A percentile compares a stretch with the other conserved stretches of the same genome.
These are phyloP conservation scores for Subanguina moxae DNA, from an alignment of 1,140 invertebrate species.

Conservation along the genomic window DNA sequence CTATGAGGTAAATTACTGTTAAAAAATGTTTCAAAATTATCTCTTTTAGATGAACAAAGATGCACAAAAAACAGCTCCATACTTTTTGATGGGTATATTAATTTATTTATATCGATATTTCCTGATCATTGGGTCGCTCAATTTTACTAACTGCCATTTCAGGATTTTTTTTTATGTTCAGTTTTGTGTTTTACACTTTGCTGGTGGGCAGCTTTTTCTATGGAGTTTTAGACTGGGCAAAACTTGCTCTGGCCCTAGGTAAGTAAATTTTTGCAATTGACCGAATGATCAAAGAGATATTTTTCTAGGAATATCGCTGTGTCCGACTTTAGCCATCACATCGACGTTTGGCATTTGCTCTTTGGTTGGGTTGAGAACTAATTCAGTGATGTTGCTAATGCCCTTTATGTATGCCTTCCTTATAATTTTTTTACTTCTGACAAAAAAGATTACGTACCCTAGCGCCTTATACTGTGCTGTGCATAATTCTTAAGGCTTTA, in stretches of 20 bases:
- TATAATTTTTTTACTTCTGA: background rate
- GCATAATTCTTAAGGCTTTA: too few species aligned
- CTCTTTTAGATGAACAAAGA: slow-evolving; percentile 50
- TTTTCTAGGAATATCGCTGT: slow-evolving; percentile 26
- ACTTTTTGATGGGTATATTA: slow-evolving; percentile 45
- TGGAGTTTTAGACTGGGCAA: slow-evolving; percentile 38
- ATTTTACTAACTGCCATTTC: background rate
- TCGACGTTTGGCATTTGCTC: slow-evolving; percentile 53
- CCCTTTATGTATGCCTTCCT: slow-evolving; percentile 39
- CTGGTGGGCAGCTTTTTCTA: slow-evolving; percentile 41
- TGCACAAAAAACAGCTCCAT: slow-evolving; percentile 48
- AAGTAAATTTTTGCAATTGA: background rate
- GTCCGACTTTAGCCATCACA: slow-evolving; percentile 47
- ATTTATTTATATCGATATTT: background rate
- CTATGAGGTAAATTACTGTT: slow-evolving; percentile 26
- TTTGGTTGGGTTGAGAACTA: slow-evolving; percentile 41
- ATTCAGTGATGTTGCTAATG: slow-evolving; percentile 56
- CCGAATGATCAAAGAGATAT: background rate
- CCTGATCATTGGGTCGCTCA: background rate
- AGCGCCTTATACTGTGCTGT: too few species aligned
- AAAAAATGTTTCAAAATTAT: too few species aligned
- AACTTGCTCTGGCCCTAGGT: slow-evolving; percentile 37
- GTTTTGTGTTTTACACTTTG: slow-evolving; percentile 37
- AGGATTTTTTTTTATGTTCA: slow-evolving; percentile 49
- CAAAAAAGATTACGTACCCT: too few species aligned